phyloP scores from a whole-genome alignment of 2,797 vertebrate species.

The Peromyscus eremicus region DNA sequence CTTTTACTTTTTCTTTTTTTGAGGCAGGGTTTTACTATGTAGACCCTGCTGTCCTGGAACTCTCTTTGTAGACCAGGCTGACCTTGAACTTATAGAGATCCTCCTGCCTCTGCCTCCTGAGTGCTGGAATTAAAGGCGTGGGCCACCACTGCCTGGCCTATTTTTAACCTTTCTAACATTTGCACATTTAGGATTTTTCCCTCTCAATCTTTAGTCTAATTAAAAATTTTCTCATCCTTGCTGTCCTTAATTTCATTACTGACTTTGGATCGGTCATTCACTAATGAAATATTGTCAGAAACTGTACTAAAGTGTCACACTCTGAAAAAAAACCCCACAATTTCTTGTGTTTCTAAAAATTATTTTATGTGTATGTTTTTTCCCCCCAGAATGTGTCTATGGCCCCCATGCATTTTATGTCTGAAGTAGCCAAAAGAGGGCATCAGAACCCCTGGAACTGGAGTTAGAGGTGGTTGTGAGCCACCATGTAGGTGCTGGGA shows the following conservation, averaged over 20 bases:
- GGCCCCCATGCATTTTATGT: background rate
- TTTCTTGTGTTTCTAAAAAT: background rate
- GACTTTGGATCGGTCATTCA: background rate
- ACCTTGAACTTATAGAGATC: background rate
- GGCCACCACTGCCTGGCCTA: too few relatives aligned
- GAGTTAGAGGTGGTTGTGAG: background rate
- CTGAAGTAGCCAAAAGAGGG: background rate
- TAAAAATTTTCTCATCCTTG: background rate
- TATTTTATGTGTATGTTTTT: background rate
- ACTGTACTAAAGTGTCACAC: background rate
- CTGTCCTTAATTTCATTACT: background rate
- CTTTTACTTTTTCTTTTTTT: too few relatives aligned
- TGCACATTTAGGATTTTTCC: background rate
- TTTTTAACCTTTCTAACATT: background rate
- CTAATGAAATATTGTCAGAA: background rate
- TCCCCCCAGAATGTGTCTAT: background rate
- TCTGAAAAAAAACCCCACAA: background rate
- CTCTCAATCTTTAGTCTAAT: background rate
- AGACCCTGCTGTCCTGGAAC: background rate
- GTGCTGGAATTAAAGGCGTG: too few relatives aligned
- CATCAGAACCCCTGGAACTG: background rate
- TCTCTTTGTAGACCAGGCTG: background rate
- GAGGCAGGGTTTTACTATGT: too few relatives aligned
- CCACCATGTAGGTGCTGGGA: background rate
- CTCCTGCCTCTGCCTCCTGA: background rate